Percentiles rank a stretch among this genome's conserved stretches.
These are phyloP conservation scores for Melinaea marsaeus DNA, from an alignment of 2,888 invertebrate species.

Conservation along the genomic window DNA sequence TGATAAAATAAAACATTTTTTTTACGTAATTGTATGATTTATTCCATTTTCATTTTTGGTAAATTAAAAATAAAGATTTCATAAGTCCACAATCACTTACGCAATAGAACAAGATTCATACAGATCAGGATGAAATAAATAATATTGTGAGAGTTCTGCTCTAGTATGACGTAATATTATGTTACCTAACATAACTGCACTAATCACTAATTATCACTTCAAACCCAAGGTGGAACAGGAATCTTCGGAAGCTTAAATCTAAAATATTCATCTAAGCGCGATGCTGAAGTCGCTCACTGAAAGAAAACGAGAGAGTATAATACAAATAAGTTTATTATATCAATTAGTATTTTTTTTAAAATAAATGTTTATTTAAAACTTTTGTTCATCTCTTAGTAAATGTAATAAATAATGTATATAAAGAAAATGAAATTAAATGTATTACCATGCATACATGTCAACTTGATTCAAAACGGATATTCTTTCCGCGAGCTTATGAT, in stretches of 20 bases:
- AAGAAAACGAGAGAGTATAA: conserved; percentile 49
- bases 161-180: conserved; percentile 63
- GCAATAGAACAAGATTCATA: conserved; percentile 72
- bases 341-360: no score
- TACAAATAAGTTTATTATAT: not conserved
- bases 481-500: conserved; percentile 62
- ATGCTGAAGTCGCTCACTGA: conserved; percentile 53
- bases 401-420: no score
- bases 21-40: conserved; percentile 68
- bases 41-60: conserved; percentile 75
- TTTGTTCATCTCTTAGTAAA: no score
- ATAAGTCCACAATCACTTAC: conserved; percentile 74
- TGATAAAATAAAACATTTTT: conserved; percentile 29
- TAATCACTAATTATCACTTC: conserved; percentile 75
- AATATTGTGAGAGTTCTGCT: conserved; percentile 68
- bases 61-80: conserved; percentile 73
- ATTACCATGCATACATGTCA: conserved; percentile 60
- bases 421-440: conserved; percentile 13
- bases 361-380: no score
- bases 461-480: conserved; percentile 47
- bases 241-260: conserved; percentile 72
- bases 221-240: conserved; percentile 73
- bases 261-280: conserved; percentile 69
- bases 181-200: conserved; percentile 69
- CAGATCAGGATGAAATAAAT: conserved; percentile 77